A percentile compares a stretch with the other conserved stretches of the same genome.
Conservation (phyloP, 2,797 vertebrate genomes). For the Anas acuta region DNA sequence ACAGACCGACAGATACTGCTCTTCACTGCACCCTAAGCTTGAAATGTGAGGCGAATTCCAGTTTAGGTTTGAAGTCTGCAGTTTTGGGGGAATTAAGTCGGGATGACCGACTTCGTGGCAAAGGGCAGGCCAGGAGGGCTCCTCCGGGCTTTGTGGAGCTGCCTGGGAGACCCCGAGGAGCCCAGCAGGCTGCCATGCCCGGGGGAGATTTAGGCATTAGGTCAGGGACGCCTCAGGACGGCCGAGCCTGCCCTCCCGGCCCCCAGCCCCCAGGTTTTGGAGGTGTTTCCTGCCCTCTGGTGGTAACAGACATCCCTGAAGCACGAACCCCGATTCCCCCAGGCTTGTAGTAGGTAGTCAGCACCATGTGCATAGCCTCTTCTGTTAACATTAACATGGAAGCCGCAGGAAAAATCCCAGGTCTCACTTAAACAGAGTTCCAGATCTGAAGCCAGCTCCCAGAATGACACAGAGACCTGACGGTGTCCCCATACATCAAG, state of each 20-base stretch:
- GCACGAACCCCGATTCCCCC: rapidly evolving
- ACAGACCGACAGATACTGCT: neutral
- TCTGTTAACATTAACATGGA: rapidly evolving
- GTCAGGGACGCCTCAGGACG: neutral
- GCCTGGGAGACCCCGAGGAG: rapidly evolving
- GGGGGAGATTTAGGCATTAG: too few species aligned
- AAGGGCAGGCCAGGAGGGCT: neutral
- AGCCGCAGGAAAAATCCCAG: rapidly evolving
- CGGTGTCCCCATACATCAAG: too few species aligned
- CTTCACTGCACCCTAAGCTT: neutral
- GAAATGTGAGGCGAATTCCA: neutral
- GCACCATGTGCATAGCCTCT: rapidly evolving
- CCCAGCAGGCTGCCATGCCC: rapidly evolving
- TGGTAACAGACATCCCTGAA: neutral
- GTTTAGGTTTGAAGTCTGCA: rapidly evolving
- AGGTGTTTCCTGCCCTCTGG: neutral
- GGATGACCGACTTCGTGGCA: neutral
- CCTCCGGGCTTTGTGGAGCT: rapidly evolving
- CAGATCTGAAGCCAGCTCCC: rapidly evolving
- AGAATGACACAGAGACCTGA: neutral
- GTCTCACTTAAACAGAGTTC: neutral
- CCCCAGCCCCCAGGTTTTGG: too few species aligned
- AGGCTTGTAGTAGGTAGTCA: too few species aligned
- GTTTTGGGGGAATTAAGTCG: neutral
- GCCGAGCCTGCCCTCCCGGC: too few species aligned